phyloP scores from a whole-genome alignment of 1,140 invertebrate species.

The Drosophila bipectinata region DNA sequence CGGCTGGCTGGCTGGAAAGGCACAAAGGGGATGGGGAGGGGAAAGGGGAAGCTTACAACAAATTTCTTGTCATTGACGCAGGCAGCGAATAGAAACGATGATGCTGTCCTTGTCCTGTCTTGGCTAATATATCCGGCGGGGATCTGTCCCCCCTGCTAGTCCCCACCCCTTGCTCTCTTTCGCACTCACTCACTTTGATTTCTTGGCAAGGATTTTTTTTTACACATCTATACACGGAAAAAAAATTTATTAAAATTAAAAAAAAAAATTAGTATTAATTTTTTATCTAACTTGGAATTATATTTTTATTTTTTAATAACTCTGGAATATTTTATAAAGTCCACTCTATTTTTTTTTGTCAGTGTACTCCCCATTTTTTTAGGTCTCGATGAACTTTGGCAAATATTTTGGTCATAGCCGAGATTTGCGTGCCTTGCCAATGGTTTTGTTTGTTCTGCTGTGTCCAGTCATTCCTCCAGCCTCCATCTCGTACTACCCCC shows the following conservation, averaged over 20 bases:
- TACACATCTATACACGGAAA: conserved; percentile 12
- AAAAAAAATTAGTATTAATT: too few species aligned
- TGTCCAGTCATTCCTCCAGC: conserved; percentile 62
- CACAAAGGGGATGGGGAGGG: background rate
- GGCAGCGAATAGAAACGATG: conserved; percentile 48
- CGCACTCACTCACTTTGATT: conserved; percentile 64
- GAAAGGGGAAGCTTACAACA: conserved; percentile 15
- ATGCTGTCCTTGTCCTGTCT: conserved; percentile 43
- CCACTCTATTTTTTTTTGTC: background rate
- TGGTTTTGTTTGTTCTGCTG: conserved; percentile 78
- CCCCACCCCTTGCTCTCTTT: background rate
- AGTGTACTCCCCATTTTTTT: conserved; percentile 25
- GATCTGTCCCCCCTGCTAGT: conserved; percentile 13
- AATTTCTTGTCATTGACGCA: conserved; percentile 50
- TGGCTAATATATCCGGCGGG: conserved; percentile 56
- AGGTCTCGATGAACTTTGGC: conserved; percentile 58
- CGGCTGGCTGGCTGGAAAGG: conserved; percentile 7
- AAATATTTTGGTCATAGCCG: conserved; percentile 80
- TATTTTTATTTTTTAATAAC: too few species aligned
- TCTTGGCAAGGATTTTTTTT: conserved; percentile 59
- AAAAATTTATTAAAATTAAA: background rate
- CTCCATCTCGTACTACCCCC: background rate
- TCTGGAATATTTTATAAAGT: too few species aligned
- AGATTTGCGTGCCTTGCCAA: conserved; percentile 78
- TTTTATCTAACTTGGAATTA: too few species aligned